Conservation (phyloP, 2,113 vertebrate species). For the Columba livia region DNA sequence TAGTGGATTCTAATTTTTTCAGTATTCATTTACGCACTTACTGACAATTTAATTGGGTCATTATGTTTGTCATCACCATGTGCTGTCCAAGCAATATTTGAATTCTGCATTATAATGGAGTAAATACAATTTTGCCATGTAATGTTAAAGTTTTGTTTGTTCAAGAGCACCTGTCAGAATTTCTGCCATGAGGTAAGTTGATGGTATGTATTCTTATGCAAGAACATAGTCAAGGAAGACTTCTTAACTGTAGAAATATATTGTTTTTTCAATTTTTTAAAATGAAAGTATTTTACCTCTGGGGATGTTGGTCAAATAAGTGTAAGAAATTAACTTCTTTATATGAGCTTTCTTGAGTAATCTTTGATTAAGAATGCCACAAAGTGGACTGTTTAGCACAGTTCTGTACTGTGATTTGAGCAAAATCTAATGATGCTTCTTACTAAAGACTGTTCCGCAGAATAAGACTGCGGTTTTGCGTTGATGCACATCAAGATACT, state of each 20-base stretch:
- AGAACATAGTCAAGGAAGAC: background rate
- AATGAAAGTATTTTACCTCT: background rate
- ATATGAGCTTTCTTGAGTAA: background rate
- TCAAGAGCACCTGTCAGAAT: background rate
- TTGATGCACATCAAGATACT: background rate
- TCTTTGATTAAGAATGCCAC: background rate
- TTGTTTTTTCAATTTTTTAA: background rate
- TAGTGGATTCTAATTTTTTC: background rate
- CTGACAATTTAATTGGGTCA: conserved; percentile 55
- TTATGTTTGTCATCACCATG: conserved; percentile 18
- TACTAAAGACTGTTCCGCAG: background rate
- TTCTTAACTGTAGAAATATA: background rate
- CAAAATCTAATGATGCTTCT: background rate
- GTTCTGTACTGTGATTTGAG: background rate
- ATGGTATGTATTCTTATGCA: background rate
- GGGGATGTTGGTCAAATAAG: accelerated
- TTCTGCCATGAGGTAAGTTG: conserved; percentile 23
- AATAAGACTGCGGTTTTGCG: background rate
- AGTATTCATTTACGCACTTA: conserved; percentile 39
- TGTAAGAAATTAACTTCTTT: background rate
- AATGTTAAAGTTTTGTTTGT: conserved; percentile 30
- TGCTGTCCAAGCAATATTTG: conserved; percentile 2
- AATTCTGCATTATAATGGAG: background rate
- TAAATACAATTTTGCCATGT: background rate
- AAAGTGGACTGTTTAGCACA: background rate